A percentile compares a stretch with the other conserved stretches of the same genome.
Evolutionary conservation across 2,888 invertebrate genomes (phyloP).

Genomic region (Dorcus parallelipipedus): DNA sequence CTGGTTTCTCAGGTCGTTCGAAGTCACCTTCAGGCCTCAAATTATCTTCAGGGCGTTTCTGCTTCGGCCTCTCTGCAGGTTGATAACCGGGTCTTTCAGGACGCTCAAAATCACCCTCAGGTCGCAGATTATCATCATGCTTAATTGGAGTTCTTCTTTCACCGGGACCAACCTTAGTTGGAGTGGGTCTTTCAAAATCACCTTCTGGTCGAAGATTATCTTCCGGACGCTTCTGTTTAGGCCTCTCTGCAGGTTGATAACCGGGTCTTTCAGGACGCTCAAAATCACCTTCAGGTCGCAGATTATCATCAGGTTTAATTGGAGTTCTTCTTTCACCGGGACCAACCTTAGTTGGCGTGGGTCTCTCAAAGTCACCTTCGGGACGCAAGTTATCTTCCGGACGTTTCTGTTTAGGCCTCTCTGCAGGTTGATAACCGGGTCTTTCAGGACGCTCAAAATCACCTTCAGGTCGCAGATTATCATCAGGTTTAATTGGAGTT

Average conservation of each 20-base stretch:
- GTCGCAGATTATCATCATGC: conserved; percentile 55
- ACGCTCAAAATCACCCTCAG: conserved; percentile 58
- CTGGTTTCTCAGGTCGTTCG: conserved; percentile 43
- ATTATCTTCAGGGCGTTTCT: conserved; percentile 54
- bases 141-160: conserved; percentile 45
- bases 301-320: conserved; percentile 54
- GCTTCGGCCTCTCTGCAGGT: conserved; percentile 53
- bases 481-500: conserved; percentile 44
- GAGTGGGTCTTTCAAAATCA: conserved; percentile 42
- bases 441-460: conserved; percentile 44
- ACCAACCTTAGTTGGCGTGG: conserved; percentile 29
- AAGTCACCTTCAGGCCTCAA: conserved; percentile 56
- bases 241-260: conserved; percentile 53
- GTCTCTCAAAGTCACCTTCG: conserved; percentile 51
- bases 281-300: conserved; percentile 60
- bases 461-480: conserved; percentile 56
- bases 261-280: conserved; percentile 46
- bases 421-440: conserved; percentile 48
- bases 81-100: conserved; percentile 46
- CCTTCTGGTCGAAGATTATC: conserved; percentile 62
- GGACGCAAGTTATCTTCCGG: conserved; percentile 63
- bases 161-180: conserved; percentile 34
- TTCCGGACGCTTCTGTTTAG: conserved; percentile 43
- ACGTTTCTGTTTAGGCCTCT: conserved; percentile 53
- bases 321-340: conserved; percentile 40